Base-by-base conservation (phyloP, 2,888 invertebrate genomes). In the Anarsia innoxiella region DNA sequence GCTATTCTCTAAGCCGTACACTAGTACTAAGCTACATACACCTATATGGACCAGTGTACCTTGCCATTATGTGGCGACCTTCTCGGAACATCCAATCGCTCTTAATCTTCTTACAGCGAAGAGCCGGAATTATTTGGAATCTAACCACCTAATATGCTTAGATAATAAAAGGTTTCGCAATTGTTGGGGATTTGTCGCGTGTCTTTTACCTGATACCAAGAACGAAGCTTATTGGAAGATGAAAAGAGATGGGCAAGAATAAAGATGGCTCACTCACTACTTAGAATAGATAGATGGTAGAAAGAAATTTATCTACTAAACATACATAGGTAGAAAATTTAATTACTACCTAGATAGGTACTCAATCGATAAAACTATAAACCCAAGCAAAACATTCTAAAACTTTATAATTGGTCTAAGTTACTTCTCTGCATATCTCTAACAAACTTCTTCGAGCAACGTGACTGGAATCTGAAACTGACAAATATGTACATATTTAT, bases 101-200 rank as follows among this genome's bases (percentile, higher is more conserved):
- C 64, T 72, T 84, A 83, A 84, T 82, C 83, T 80, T 75, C 83
- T 83, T 80, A 82, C 66, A 62, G 66, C n/a, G n/a, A n/a, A 59
- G 66, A 61, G 52, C 23, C 64, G 68, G 71, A 80, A 79, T 82
- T 78, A 82, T 83, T 79, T 73, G 67, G 68, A 66, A 59, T 71
- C 69, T 66, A 69, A 74, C 70, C 67, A 71, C 60, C 69, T 78
- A 77, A 78, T 79, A 77, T 74, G 70, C 70, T 79, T 72, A 70
- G 69, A 70, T 75, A 73, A 78, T 75, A 75, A 71, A 76, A 75
- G 73, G 66, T 68, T 76, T 76, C 66, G 55, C 66, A 62, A 75
- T 77, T 66, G 65, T 65, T 45, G 43, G 48, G 39, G 41, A 49
- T 47, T 52, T 47, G 45, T 39, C 40, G 33, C 36, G 39, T 38